Evolutionary conservation across 2,888 invertebrate species (phyloP).

Genomic region (Cataglyphis cursor): DNA sequence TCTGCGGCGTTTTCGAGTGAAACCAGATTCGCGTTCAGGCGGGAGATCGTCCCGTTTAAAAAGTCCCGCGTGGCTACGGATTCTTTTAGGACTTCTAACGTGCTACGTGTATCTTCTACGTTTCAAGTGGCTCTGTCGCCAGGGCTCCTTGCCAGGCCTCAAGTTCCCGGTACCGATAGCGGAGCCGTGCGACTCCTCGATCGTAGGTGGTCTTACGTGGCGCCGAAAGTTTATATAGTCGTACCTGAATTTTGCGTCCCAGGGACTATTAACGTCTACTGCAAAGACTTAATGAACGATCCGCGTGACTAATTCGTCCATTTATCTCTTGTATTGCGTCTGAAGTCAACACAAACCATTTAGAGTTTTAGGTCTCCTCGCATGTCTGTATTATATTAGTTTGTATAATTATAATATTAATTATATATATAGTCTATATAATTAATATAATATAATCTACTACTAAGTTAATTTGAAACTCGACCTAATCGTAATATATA

Average conservation of each 20-base stretch:
- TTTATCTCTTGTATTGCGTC: background rate
- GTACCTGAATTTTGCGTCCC: background rate
- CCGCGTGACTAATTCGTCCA: background rate
- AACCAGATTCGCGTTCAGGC: constrained; percentile 63
- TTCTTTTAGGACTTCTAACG: constrained; percentile 1
- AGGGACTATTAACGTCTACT: background rate
- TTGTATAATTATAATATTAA: no score
- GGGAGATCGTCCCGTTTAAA: constrained; percentile 1
- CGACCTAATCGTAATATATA: background rate
- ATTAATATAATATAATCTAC: no score
- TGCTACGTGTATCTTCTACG: constrained; percentile 12
- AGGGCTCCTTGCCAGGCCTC: background rate
- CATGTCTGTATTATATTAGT: background rate
- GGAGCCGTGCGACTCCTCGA: background rate
- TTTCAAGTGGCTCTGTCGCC: constrained; percentile 28
- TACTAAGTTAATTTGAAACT: background rate
- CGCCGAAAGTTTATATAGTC: background rate
- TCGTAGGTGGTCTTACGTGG: background rate
- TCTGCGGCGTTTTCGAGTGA: constrained; percentile 31
- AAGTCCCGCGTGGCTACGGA: constrained; percentile 7
- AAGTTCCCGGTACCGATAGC: constrained; percentile 2
- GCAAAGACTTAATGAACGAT: constrained; percentile 7
- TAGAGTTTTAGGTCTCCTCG: background rate
- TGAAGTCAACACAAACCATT: background rate
- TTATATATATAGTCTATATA: no score